phyloP scores from a whole-genome alignment of 2,797 vertebrate species.

The Phoebastria nigripes region DNA sequence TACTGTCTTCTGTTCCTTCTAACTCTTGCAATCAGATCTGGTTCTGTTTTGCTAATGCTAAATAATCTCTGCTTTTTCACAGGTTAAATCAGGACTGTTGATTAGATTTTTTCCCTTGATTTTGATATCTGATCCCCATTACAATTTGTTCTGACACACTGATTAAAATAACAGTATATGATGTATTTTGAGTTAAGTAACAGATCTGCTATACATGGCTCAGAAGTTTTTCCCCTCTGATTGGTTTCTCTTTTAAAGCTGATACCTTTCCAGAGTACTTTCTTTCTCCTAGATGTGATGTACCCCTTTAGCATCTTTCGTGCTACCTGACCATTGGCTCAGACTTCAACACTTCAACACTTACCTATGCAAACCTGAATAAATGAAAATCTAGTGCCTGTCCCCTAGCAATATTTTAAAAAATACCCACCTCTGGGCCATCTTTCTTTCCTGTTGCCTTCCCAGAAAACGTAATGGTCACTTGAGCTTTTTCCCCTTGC shows the following conservation, averaged over 20 bases:
- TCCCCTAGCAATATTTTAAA: neutral
- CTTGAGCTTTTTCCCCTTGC: neutral
- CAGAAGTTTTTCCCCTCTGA: neutral
- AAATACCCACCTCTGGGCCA: neutral
- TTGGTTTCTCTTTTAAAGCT: neutral
- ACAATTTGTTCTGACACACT: neutral
- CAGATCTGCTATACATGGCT: neutral
- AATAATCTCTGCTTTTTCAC: neutral
- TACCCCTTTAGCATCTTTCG: fast-evolving
- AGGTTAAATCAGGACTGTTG: neutral
- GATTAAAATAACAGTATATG: neutral
- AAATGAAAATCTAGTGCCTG: neutral
- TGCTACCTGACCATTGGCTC: neutral
- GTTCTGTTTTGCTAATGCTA: neutral
- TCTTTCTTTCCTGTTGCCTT: neutral
- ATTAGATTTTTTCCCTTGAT: neutral
- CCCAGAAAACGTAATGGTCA: neutral
- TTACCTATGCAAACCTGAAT: neutral
- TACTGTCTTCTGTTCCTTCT: neutral
- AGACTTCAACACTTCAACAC: neutral
- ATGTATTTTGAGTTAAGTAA: neutral
- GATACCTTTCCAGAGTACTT: neutral
- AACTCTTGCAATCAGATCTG: neutral
- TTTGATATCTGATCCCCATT: neutral
- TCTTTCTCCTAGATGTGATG: neutral